Evolutionary conservation across 2,797 vertebrate genomes (phyloP), one percentile per base, ranked within the genome.

Genomic region (Furcifer pardalis): DNA sequence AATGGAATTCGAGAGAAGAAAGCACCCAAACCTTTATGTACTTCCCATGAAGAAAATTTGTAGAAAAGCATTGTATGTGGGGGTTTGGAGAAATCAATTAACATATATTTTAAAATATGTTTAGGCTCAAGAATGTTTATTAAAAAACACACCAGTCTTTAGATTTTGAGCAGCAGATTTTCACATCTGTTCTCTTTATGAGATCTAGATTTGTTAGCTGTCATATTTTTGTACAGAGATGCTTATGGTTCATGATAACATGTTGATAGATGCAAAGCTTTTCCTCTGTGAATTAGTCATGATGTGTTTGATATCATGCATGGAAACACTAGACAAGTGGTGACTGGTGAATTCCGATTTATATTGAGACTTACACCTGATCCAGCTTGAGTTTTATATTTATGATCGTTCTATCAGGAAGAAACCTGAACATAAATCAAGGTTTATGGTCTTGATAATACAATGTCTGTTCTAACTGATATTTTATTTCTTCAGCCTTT

Each of bases 381-480:
- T 88, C 44, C 79, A 86, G 5, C 1, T 1, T 87, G 92, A 92
- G 87, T 80, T 86, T 93, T 92, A 93, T 91, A 90, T 92, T 92
- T 89, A 91, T 88, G 90, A 91, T 52, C 1, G 88, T 92, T 32
- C 0, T 91, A 88, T 91, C 91, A 93, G 92, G 88, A 91, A 93
- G 90, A 92, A 93, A 91, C 87, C 81, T 79, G 86, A 90, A 90
- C 90, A 86, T 95, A 94, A 95, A 93, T 94, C 84, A 89, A 77
- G 90, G 90, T 94, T 96, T 95, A 95, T 89, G 82, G 91, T 84
- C 68, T 89, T 0, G 75, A 91, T 94, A 92, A 94, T 92, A 89
- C 87, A 90, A 32, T 91, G 76, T 94, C 94, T 92, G 63, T 89
- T 94, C 79, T 85, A 92, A 78, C 68, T 82, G 93, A 90, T 93